phyloP scores from a whole-genome alignment of 35 echinoderm and acorn worm species.

The Ophioderma brevispina region DNA sequence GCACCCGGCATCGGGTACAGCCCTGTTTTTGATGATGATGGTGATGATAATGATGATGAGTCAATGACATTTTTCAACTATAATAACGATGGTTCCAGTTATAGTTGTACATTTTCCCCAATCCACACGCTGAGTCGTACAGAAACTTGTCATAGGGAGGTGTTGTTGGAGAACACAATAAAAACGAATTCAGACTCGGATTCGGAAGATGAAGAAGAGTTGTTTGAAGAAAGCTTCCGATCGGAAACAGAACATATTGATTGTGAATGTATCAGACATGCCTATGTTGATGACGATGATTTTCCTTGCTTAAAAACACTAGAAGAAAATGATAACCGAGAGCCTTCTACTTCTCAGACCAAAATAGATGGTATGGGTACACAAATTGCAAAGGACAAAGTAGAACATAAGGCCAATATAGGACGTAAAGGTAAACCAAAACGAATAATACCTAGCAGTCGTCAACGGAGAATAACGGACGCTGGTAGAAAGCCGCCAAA shows the following conservation, averaged over 20 bases:
- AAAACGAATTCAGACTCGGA: background rate
- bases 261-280: constrained; percentile 20
- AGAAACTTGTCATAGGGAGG: background rate
- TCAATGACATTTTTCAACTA: constrained; percentile 28
- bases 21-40: background rate
- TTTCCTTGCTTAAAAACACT: background rate
- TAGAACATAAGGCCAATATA: background rate
- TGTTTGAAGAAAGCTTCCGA: constrained; percentile 18
- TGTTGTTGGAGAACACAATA: background rate
- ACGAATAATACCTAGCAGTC: background rate
- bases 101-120: constrained; percentile 20
- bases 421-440: background rate
- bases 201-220: constrained; percentile 18
- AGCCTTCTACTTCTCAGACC: background rate
- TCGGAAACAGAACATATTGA: constrained; percentile 7
- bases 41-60: background rate
- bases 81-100: background rate
- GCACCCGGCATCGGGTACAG: too few relatives aligned
- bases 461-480: background rate
- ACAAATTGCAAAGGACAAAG: background rate
- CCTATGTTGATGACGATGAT: background rate
- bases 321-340: background rate
- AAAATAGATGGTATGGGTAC: background rate
- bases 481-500: background rate
- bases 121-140: background rate